Base-by-base conservation (phyloP, 2,113 vertebrate genomes). In the Brachyhypopomus gauderio region DNA sequence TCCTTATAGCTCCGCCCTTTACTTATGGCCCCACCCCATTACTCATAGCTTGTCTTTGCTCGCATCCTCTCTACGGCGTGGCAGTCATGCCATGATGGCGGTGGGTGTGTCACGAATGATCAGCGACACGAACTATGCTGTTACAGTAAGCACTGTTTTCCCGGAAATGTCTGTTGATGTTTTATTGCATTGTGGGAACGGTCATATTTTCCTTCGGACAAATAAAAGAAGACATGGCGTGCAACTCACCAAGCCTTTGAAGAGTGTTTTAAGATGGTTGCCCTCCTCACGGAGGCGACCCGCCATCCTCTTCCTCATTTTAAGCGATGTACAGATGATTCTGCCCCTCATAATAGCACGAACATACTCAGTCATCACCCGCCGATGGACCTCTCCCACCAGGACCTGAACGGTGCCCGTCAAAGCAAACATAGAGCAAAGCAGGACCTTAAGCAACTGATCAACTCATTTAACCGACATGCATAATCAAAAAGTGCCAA, bases 311-410 rank as follows among this genome's bases (percentile, higher is more conserved):
- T 91, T 92, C 3, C 96, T 93, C 88, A 94, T 95, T 86, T 96
- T 95, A 20, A 92, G 87, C 0, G 96, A 95, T 36, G 93, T 92
- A 89, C 96, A 98, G 83, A 94, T 93, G 83, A 97, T 88, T 1
- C 95, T 88, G 0, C 93, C 95, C 56, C 95, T 91, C 85, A 98
- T 94, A 78, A 98, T 89, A 0, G 96, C 94, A 5, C 95, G 93
- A 20, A 97, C 88, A 8, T 97, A 96, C 84, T 96, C 95, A 0
- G 91, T 88, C 62, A 97, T 91, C 38, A 96, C 95, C 0, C 91
- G 87, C 0, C 94, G 93, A 90, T 98, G 96, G 41, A 97, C 86
- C 76, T 96, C 94, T 0, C 88, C 91, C 81, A 96, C 95, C 89
- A 97, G 86, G 67, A 89, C 83, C 95, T 97, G 88, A 66, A 70